Percentiles rank a stretch among this genome's conserved stretches.
Evolutionary conservation across 2,888 invertebrate genomes (phyloP).

Genomic region (Diplazon laetatorius): DNA sequence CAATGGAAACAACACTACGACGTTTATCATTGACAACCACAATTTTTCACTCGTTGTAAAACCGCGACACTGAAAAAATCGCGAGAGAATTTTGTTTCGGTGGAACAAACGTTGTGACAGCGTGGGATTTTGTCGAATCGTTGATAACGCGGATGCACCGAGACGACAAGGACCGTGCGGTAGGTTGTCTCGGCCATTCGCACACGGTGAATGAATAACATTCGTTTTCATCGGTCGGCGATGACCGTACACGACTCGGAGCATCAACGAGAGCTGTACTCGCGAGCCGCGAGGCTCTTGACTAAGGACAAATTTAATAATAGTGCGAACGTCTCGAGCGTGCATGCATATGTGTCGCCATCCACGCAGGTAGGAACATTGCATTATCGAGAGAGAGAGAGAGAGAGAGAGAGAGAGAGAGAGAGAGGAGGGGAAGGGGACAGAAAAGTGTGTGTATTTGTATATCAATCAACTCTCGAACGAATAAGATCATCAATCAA

Average conservation of each 20-base stretch:
- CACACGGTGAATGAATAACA: slow-evolving; percentile 60
- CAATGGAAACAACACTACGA: not conserved
- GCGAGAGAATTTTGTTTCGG: slow-evolving; percentile 1
- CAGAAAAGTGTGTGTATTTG: too few species aligned
- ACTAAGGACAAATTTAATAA: slow-evolving; percentile 78
- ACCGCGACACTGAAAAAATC: not conserved
- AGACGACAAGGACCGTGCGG: slow-evolving; percentile 16
- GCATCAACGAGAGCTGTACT: slow-evolving; percentile 29
- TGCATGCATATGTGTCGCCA: slow-evolving; percentile 52
- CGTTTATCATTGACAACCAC: not conserved
- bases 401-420: slow-evolving; percentile 16
- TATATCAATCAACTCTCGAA: too few species aligned
- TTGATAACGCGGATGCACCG: not conserved
- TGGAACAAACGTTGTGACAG: not conserved
- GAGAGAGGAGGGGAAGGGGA: too few species aligned
- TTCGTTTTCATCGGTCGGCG: slow-evolving; percentile 12
- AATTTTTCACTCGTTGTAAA: not conserved
- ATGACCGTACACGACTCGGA: not conserved
- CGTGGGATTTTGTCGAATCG: slow-evolving; percentile 6
- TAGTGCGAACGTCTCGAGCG: slow-evolving; percentile 68
- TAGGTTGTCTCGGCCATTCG: slow-evolving; percentile 60
- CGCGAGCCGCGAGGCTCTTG: slow-evolving; percentile 50
- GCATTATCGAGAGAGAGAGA: slow-evolving; percentile 11
- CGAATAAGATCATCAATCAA: too few species aligned
- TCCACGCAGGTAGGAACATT: slow-evolving; percentile 48